phyloP scores from a whole-genome alignment of 2,113 vertebrate species.

The Anseranas semipalmata region DNA sequence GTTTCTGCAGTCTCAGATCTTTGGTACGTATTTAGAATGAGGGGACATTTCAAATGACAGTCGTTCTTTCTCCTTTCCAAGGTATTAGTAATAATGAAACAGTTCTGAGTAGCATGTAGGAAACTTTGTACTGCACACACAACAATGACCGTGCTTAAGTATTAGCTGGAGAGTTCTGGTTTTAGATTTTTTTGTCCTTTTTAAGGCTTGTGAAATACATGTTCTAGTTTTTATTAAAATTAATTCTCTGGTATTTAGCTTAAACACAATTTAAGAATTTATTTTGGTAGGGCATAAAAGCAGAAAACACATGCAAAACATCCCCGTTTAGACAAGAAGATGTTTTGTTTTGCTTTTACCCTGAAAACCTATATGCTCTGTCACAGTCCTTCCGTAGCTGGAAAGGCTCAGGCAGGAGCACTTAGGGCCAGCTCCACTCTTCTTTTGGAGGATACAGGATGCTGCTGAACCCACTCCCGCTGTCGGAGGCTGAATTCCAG shows the following conservation, averaged over 20 bases:
- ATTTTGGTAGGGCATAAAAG: background rate
- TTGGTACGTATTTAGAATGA: background rate
- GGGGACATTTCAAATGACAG: background rate
- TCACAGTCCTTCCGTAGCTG: background rate
- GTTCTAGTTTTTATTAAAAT: background rate
- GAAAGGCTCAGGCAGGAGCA: background rate
- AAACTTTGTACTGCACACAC: background rate
- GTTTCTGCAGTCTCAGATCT: background rate
- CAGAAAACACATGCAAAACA: background rate
- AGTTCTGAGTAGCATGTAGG: background rate
- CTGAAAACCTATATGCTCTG: background rate
- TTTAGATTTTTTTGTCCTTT: background rate
- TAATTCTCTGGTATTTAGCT: background rate
- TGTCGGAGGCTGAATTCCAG: background rate
- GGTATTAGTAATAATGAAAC: background rate
- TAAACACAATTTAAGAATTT: background rate
- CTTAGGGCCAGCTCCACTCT: background rate
- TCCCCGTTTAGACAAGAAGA: background rate
- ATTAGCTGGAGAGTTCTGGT: background rate
- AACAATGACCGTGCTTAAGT: background rate
- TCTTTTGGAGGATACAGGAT: background rate
- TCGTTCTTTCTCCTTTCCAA: background rate
- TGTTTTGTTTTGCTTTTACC: background rate
- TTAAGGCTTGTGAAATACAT: background rate
- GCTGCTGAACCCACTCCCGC: background rate